Evolutionary conservation across 1,140 invertebrate genomes (phyloP).

Genomic region (Anoplolepis gracilipes): DNA sequence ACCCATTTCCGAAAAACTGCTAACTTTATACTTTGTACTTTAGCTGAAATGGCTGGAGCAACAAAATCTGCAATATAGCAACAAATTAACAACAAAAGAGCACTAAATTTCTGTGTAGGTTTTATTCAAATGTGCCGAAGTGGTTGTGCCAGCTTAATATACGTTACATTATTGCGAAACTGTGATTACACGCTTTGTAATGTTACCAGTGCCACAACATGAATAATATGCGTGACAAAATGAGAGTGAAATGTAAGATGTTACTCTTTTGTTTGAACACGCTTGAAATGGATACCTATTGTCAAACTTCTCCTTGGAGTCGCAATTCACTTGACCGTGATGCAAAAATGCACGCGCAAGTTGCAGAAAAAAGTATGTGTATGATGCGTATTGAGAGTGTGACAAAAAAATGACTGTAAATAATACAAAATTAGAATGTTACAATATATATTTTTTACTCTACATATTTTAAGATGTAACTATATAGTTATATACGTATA

Average conservation of each 20-base stretch:
- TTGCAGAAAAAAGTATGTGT: neutral
- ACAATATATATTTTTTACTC: neutral
- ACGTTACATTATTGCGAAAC: too few relatives aligned
- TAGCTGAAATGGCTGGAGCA: too few relatives aligned
- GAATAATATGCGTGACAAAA: conserved; percentile 48
- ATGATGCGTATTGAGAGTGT: neutral
- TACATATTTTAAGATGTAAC: neutral
- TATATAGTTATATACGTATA: neutral
- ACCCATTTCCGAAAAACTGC: too few relatives aligned
- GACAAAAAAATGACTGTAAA: neutral
- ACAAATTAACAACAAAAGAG: too few relatives aligned
- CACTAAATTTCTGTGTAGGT: too few relatives aligned
- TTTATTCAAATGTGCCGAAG: too few relatives aligned
- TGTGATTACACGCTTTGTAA: neutral
- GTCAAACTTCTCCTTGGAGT: conserved; percentile 24
- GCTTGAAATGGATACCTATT: conserved; percentile 46
- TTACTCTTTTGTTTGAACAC: conserved; percentile 52
- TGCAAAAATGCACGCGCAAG: neutral
- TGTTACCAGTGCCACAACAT: neutral
- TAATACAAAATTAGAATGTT: neutral
- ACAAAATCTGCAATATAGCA: too few relatives aligned
- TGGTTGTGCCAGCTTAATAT: too few relatives aligned
- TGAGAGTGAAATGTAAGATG: conserved; percentile 42
- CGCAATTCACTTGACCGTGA: conserved; percentile 30
- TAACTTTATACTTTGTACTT: too few relatives aligned